These are phyloP conservation scores for Eulemur macaco DNA, from an alignment of 2,113 vertebrate genomes.

Conservation along the genomic window DNA sequence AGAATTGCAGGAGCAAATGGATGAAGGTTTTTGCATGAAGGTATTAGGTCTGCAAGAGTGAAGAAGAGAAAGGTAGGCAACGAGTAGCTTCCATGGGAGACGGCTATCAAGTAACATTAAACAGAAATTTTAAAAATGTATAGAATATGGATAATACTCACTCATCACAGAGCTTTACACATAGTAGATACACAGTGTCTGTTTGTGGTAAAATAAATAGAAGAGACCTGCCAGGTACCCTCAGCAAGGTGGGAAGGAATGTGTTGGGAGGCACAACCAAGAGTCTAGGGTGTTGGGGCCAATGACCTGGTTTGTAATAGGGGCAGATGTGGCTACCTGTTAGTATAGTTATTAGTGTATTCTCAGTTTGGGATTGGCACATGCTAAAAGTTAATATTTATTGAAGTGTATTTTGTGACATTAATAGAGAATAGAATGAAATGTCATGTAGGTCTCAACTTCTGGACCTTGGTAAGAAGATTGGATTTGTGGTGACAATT, in stretches of 20 bases:
- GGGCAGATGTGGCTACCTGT: not conserved
- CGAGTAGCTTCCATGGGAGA: not conserved
- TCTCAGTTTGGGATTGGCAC: not conserved
- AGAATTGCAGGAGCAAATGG: not conserved
- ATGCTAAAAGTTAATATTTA: not conserved
- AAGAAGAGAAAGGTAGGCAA: not conserved
- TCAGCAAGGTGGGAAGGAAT: not conserved
- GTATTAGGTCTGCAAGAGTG: not conserved
- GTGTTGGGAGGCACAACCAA: not conserved
- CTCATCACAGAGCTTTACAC: not conserved
- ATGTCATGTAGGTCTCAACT: not conserved
- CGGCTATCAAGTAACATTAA: not conserved
- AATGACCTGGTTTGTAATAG: not conserved
- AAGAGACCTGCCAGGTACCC: not conserved
- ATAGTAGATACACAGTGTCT: not conserved
- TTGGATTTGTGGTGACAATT: not conserved
- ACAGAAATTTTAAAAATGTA: not conserved
- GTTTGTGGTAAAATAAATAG: not conserved
- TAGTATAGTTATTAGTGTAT: accelerated
- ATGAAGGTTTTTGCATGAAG: not conserved
- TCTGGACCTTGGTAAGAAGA: not conserved
- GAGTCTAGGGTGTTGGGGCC: not conserved
- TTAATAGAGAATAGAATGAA: not conserved
- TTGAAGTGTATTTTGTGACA: not conserved
- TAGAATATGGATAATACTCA: not conserved